Evolutionary conservation across 2,113 vertebrate genomes (phyloP), one percentile per base, ranked within the genome.

Genomic region (Carassius carassius): DNA sequence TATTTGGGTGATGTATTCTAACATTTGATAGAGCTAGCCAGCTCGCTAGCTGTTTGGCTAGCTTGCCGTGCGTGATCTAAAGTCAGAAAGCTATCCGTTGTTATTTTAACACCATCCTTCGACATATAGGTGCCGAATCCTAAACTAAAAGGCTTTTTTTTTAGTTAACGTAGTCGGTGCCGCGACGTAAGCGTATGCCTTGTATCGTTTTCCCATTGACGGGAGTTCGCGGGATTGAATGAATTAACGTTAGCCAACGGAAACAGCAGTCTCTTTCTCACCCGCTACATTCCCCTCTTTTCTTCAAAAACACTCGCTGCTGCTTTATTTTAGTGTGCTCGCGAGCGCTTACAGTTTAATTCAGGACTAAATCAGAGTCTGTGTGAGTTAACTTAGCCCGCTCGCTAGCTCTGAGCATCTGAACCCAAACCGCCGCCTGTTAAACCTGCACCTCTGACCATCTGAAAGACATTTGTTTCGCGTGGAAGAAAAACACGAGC

Each of bases 21-120:
- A 82, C 56, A 87, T 91, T 91, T 93, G 86, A 85, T 88, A 90
- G 60, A 85, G 92, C 89, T 93, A 94, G 90, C 90, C 89, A 90
- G 92, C 92, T 93, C 94, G 92, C 91, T 95, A 94, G 93, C 94
- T 91, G 90, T 87, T 83, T 81, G 87, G 91, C 93, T 94, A 94
- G 92, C 91, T 90, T 86, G 89, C 91, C 84, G 87, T 90, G 86
- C 89, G 87, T 90, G 91, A 93, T 90, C 90, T 89, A 78, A 69
- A 73, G 84, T 32, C 62, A 86, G 76, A 78, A 79, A 84, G 54
- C 60, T 65, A 76, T 77, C 44, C 21, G 5, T 70, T 73, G 62
- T 25, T 84, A 41, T 85, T 85, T 87, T 74, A 72, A 72, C 65
- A 21, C 13, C 6, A 14, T 58, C 12, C 3, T 16, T 72, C 49